phyloP scores from a whole-genome alignment of 1,140 invertebrate species.

The Oscheius sp. region DNA sequence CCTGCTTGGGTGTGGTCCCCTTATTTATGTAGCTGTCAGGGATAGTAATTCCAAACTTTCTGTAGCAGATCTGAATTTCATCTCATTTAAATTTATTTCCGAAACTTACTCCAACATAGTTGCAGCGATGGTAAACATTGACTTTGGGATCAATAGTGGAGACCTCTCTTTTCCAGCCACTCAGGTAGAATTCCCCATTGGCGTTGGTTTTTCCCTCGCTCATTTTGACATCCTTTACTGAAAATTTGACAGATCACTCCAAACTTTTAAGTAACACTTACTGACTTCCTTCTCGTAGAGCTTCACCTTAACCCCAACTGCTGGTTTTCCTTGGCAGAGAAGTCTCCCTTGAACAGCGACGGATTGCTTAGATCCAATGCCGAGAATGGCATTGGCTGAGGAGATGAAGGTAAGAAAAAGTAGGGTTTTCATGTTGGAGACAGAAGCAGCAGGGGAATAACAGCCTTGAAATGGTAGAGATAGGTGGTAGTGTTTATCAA shows the following conservation, averaged over 20 bases:
- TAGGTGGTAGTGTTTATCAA: no score
- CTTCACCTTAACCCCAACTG: conserved; percentile 46
- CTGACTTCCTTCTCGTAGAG: conserved; percentile 45
- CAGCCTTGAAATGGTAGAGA: no score
- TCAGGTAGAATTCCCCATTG: conserved; percentile 48
- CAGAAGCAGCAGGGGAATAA: no score
- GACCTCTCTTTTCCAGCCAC: conserved; percentile 51
- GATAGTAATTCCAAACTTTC: conserved; percentile 52
- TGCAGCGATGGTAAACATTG: conserved; percentile 54
- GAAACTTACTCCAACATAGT: conserved; percentile 45
- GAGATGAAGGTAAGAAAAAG: conserved; percentile 17
- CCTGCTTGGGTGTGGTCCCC: conserved; percentile 45
- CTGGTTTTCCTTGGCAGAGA: conserved; percentile 47
- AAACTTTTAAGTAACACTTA: conserved; percentile 3
- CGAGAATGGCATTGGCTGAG: conserved; percentile 9
- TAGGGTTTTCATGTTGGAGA: no score
- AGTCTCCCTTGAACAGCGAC: conserved; percentile 51
- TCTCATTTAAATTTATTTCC: background rate
- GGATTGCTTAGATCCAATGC: conserved; percentile 35
- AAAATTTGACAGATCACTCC: background rate
- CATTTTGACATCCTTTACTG: conserved; percentile 51
- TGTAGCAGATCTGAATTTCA: conserved; percentile 35
- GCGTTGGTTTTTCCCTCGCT: conserved; percentile 48
- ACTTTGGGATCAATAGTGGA: conserved; percentile 54
- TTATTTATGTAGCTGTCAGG: conserved; percentile 49